Conservation (phyloP, 2,888 invertebrate species). For the Troides aeacus region DNA sequence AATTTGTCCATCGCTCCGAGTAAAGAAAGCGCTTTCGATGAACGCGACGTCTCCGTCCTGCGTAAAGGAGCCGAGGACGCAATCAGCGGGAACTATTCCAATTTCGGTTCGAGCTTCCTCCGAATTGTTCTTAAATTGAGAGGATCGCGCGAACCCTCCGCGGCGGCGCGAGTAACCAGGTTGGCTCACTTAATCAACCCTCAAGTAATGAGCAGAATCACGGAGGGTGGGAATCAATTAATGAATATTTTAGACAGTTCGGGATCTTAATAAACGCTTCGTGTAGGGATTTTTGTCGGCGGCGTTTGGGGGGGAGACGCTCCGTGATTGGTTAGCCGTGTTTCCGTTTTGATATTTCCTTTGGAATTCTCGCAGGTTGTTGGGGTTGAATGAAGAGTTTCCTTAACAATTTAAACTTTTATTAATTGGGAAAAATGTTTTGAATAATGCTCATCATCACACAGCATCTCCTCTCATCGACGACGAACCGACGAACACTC, state of each 20-base stretch:
- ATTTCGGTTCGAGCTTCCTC: neutral
- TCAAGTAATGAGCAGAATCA: constrained; percentile 71
- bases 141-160: constrained; percentile 44
- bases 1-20: neutral
- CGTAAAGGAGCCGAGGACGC: no score
- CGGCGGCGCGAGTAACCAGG: constrained; percentile 55
- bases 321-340: constrained; percentile 57
- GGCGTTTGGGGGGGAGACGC: constrained; percentile 41
- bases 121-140: constrained; percentile 22
- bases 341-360: neutral
- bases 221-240: constrained; percentile 73
- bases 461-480: no score
- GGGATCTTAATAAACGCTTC: constrained; percentile 75
- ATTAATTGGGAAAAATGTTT: no score
- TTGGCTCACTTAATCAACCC: constrained; percentile 73
- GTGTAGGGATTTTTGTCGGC: constrained; percentile 72
- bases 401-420: no score
- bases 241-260: constrained; percentile 72
- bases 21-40: neutral
- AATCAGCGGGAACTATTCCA: constrained; percentile 16
- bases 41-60: no score
- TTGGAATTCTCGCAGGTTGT: neutral
- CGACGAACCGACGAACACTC: no score
- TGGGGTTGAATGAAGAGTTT: no score
- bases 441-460: no score